phyloP scores from a whole-genome alignment of 2,888 invertebrate species.

The Hyles lineata region DNA sequence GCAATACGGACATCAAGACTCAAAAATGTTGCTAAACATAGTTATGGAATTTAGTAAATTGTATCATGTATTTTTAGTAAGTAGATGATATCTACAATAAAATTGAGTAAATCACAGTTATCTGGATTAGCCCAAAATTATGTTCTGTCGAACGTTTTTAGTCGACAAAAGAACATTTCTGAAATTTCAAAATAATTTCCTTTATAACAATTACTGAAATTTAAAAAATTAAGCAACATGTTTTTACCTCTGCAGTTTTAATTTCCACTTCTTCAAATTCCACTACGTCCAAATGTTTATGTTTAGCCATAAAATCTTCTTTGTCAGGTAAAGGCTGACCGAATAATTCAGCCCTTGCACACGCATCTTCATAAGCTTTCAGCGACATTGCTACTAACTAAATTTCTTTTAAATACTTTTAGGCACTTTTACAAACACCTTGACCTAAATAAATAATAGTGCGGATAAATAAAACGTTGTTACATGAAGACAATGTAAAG shows the following conservation, averaged over 20 bases:
- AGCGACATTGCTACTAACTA: constrained; percentile 80
- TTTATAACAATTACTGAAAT: background rate
- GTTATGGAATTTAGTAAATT: too few species aligned
- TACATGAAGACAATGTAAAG: background rate
- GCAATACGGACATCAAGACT: constrained; percentile 43
- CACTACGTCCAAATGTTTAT: constrained; percentile 81
- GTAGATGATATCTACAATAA: too few species aligned
- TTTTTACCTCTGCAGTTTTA: constrained; percentile 68
- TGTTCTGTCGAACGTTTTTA: too few species aligned
- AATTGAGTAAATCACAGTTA: too few species aligned
- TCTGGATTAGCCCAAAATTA: too few species aligned
- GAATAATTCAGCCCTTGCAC: constrained; percentile 91
- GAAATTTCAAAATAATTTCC: background rate
- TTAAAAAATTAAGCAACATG: constrained; percentile 24
- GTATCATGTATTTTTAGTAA: too few species aligned
- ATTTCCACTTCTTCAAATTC: constrained; percentile 83
- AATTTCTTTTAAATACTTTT: background rate
- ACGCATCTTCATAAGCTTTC: constrained; percentile 90
- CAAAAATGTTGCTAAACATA: background rate
- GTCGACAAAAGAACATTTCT: too few species aligned
- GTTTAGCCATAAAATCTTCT: constrained; percentile 87
- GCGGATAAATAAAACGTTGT: constrained; percentile 23
- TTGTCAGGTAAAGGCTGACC: constrained; percentile 88
- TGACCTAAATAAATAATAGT: constrained; percentile 46
- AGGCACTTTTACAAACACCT: constrained; percentile 39